phyloP scores from a whole-genome alignment of 2,888 invertebrate genomes.

The Adela reaumurella region DNA sequence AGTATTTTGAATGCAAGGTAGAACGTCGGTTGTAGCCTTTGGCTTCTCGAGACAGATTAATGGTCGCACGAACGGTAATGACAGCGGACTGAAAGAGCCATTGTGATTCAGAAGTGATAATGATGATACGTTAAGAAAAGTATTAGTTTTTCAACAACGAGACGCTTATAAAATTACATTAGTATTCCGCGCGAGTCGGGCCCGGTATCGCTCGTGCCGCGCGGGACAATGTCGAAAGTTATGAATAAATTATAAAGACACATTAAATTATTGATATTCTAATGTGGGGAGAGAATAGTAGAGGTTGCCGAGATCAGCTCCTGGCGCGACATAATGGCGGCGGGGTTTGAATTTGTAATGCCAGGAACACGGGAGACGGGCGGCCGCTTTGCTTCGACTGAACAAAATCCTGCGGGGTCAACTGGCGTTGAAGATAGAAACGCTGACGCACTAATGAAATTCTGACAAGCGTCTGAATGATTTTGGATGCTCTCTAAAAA shows the following conservation, averaged over 20 bases:
- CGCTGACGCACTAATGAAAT: no score
- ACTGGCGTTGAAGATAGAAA: no score
- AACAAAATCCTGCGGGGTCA: no score
- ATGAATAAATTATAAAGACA: constrained; percentile 48
- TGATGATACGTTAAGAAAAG: constrained; percentile 50
- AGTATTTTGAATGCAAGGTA: not conserved
- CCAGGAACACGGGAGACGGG: no score
- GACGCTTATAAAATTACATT: constrained; percentile 46
- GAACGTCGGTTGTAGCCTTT: constrained; percentile 19
- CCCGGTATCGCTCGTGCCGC: not conserved
- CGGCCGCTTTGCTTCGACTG: no score
- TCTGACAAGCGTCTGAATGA: no score
- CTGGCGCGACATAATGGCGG: not conserved
- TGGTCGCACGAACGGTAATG: constrained; percentile 31
- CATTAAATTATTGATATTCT: constrained; percentile 58
- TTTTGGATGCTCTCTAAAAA: no score
- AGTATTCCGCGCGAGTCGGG: constrained; percentile 39
- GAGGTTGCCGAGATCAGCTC: not conserved
- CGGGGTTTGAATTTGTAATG: no score
- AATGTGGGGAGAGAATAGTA: constrained; percentile 27
- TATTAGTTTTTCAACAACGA: constrained; percentile 41
- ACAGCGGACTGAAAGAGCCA: constrained; percentile 36
- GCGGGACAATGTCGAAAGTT: constrained; percentile 25
- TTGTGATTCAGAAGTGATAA: constrained; percentile 43
- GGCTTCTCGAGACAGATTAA: constrained; percentile 52